Evolutionary conservation across 1,140 invertebrate genomes (phyloP).

Genomic region (Saccostrea echinata): DNA sequence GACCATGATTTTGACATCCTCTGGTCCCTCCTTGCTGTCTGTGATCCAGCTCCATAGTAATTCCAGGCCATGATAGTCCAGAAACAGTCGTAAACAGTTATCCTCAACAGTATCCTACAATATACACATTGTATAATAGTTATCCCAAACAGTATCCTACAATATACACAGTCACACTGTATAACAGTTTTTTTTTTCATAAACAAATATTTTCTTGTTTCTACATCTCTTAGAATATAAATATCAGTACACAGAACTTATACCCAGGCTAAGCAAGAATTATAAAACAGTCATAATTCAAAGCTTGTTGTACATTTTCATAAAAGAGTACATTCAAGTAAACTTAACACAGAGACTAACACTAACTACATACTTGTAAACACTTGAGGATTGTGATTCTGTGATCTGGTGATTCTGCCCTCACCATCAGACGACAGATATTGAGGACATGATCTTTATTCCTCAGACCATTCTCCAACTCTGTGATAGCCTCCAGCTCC

Average conservation of each 20-base stretch:
- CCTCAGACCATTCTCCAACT: constrained; percentile 86
- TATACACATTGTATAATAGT: not conserved
- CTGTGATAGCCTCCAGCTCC: constrained; percentile 78
- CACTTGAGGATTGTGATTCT: constrained; percentile 84
- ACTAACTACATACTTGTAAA: constrained; percentile 83
- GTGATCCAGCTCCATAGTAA: constrained; percentile 95
- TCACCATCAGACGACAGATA: constrained; percentile 93
- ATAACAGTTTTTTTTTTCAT: too few species aligned
- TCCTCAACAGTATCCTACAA: constrained; percentile 79
- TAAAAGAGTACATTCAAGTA: too few species aligned
- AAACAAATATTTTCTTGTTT: too few species aligned
- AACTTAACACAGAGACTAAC: not conserved
- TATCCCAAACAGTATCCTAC: constrained; percentile 78
- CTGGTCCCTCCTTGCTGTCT: constrained; percentile 81
- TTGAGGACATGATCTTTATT: constrained; percentile 93
- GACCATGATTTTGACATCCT: constrained; percentile 82
- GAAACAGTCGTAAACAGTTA: constrained; percentile 87
- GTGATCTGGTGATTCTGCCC: constrained; percentile 89
- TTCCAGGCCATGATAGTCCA: constrained; percentile 96
- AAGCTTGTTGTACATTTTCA: too few species aligned
- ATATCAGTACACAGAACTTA: not conserved
- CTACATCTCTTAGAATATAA: too few species aligned
- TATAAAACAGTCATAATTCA: too few species aligned
- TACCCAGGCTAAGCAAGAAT: not conserved
- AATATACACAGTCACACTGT: constrained; percentile 24